These are phyloP conservation scores for Leptothorax acervorum DNA, from an alignment of 2,888 invertebrate genomes.

Conservation along the genomic window DNA sequence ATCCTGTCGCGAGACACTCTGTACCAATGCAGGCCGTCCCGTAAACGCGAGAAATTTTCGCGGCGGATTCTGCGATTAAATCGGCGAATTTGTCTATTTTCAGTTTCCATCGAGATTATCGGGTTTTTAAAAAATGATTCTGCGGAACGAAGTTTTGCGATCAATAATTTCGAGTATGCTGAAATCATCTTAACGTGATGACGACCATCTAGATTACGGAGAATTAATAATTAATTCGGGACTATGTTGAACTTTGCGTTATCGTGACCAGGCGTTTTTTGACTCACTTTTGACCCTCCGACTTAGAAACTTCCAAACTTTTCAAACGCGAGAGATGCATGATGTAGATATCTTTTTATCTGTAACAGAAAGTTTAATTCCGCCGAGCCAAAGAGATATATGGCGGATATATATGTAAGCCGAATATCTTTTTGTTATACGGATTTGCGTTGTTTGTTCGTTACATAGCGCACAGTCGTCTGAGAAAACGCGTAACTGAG, in stretches of 20 bases:
- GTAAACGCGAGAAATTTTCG: neutral
- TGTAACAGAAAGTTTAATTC: conserved; percentile 21
- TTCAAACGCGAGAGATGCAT: neutral
- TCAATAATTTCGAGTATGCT: too few species aligned
- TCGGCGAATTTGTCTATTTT: conserved; percentile 6
- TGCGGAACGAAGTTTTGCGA: neutral
- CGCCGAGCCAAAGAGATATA: neutral
- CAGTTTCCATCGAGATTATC: neutral
- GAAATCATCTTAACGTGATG: neutral
- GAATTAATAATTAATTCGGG: neutral
- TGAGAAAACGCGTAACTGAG: neutral
- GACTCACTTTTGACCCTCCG: neutral
- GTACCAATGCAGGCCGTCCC: neutral
- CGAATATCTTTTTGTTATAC: neutral
- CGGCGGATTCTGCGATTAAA: neutral
- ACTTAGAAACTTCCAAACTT: conserved; percentile 11
- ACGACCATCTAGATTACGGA: neutral
- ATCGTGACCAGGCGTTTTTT: neutral
- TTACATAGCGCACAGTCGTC: neutral
- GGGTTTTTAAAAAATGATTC: neutral
- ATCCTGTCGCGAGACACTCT: neutral
- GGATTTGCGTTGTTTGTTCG: neutral
- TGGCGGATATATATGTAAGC: too few species aligned
- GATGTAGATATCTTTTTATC: neutral
- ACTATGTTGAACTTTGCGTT: neutral